Percentiles rank a stretch among this genome's conserved stretches.
These are phyloP conservation scores for Thamnophis elegans DNA, from an alignment of 2,797 vertebrate species.

Conservation along the genomic window DNA sequence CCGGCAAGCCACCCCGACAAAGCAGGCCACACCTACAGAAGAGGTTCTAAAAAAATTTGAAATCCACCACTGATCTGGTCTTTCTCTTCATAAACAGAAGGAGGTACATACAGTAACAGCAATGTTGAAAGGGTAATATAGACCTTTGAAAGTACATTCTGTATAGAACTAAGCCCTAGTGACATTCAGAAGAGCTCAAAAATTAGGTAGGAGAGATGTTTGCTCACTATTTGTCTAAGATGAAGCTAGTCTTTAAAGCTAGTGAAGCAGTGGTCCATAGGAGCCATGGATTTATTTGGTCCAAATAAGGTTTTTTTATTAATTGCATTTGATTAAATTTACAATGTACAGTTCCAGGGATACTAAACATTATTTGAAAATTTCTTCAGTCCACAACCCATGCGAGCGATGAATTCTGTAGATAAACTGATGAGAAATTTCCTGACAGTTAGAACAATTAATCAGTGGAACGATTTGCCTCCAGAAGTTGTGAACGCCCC, in stretches of 20 bases:
- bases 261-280: not conserved
- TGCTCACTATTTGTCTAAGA: not conserved
- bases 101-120: not conserved
- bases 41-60: too few species aligned
- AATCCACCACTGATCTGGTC: too few species aligned
- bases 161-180: accelerated
- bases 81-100: not conserved
- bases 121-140: not conserved
- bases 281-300: not conserved
- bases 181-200: slow-evolving; percentile 5
- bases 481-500: too few species aligned
- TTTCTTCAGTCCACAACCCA: not conserved
- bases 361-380: not conserved
- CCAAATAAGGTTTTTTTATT: not conserved
- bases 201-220: too few species aligned
- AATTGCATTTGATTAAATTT: not conserved
- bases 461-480: too few species aligned
- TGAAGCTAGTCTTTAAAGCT: not conserved
- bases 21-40: too few species aligned
- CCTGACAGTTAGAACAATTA: too few species aligned
- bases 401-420: not conserved
- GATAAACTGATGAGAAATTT: not conserved
- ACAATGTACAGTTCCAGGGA: not conserved
- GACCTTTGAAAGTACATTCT: not conserved
- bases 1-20: too few species aligned